A percentile compares a stretch with the other conserved stretches of the same genome.
These are phyloP conservation scores for Galbula dea DNA, from an alignment of 2,113 vertebrate species.

Conservation along the genomic window DNA sequence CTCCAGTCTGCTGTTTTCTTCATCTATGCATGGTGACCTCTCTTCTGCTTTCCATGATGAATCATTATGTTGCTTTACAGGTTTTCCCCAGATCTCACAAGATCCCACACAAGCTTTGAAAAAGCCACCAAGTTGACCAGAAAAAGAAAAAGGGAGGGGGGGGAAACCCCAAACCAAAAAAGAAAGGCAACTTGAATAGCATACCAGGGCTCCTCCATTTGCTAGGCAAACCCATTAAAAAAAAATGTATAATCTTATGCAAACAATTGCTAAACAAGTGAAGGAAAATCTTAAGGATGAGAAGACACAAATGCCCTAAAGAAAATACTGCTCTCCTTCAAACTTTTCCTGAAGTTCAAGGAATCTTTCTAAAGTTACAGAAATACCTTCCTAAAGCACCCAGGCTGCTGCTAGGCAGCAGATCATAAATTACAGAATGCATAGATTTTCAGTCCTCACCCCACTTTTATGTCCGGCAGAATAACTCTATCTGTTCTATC, in stretches of 20 bases:
- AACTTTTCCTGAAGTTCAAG: neutral
- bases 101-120: slow-evolving; percentile 12
- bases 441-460: slow-evolving; percentile 55
- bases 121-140: neutral
- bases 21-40: neutral
- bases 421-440: slow-evolving; percentile 51
- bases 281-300: neutral
- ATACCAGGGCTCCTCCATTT: neutral
- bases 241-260: neutral
- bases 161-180: neutral
- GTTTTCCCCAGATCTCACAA: neutral
- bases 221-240: neutral
- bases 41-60: slow-evolving; percentile 31
- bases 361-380: neutral
- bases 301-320: neutral
- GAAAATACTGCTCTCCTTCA: neutral
- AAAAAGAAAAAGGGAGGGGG: neutral
- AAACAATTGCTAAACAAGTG: slow-evolving; percentile 16
- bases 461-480: slow-evolving; percentile 52
- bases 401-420: slow-evolving; percentile 1
- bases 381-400: slow-evolving; percentile 14
- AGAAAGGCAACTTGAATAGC: slow-evolving; percentile 3
- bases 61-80: slow-evolving; percentile 36
- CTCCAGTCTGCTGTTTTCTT: neutral
- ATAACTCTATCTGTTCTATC: slow-evolving; percentile 54